Percentiles rank a stretch among this genome's conserved stretches.
Evolutionary conservation across 1,140 invertebrate species (phyloP).

Genomic region (Drosophila orena): DNA sequence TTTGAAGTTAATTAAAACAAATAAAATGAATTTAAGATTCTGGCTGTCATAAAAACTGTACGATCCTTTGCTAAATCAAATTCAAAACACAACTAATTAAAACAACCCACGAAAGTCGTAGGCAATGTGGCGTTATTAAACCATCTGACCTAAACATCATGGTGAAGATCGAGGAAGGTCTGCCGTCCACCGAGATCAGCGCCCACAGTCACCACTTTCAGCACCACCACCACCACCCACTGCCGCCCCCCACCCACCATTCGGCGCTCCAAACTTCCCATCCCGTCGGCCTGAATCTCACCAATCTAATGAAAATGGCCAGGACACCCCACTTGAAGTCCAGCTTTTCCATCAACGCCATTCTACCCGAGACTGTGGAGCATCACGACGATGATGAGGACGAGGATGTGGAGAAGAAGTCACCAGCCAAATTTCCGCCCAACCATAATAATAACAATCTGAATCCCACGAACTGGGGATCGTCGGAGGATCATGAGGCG

Average conservation of each 20-base stretch:
- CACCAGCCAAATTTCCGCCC: conserved; percentile 8
- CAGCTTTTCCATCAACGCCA: conserved; percentile 90
- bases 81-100: background rate
- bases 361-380: conserved; percentile 88
- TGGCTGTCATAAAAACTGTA: background rate
- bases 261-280: conserved; percentile 54
- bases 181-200: conserved; percentile 50
- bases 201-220: conserved; percentile 43
- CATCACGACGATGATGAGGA: conserved; percentile 63
- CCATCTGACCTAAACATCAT: conserved; percentile 42
- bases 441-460: conserved; percentile 56
- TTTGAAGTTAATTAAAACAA: background rate
- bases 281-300: conserved; percentile 67
- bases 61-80: background rate
- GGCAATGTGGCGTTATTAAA: conserved; percentile 13
- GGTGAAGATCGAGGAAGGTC: conserved; percentile 75
- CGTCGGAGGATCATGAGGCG: conserved; percentile 83
- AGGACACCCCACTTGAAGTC: conserved; percentile 88
- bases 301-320: conserved; percentile 85
- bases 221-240: conserved; percentile 48
- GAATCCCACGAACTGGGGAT: conserved; percentile 48
- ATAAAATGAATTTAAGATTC: too few species aligned
- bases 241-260: conserved; percentile 28
- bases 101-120: background rate
- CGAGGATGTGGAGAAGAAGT: conserved; percentile 28